phyloP scores from a whole-genome alignment of 2,888 invertebrate genomes.

The Drosophila maculinotata region DNA sequence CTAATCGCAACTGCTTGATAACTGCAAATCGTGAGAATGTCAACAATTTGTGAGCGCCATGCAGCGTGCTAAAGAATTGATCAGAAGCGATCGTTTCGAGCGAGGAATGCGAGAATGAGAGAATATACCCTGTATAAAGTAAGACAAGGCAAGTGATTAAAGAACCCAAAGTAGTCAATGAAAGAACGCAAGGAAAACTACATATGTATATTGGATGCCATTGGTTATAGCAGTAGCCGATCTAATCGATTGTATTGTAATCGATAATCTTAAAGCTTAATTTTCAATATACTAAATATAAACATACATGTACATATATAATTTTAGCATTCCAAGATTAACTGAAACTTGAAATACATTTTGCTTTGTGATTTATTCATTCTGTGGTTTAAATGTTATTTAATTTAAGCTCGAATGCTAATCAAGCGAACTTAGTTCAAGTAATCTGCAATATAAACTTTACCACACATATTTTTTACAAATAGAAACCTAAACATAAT shows the following conservation, averaged over 20 bases:
- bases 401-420: neutral
- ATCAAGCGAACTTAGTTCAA: too few relatives aligned
- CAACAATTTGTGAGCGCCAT: slow-evolving; percentile 25
- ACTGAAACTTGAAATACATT: slow-evolving; percentile 14
- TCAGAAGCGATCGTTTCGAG: too few relatives aligned
- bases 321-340: slow-evolving; percentile 1
- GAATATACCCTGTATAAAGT: slow-evolving; percentile 7
- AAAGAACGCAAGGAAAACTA: too few relatives aligned
- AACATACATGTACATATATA: neutral
- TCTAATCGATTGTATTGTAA: neutral
- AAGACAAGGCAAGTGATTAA: too few relatives aligned
- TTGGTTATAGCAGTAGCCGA: too few relatives aligned
- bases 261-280: too few relatives aligned
- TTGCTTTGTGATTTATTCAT: neutral
- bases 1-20: slow-evolving; percentile 18
- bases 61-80: slow-evolving; percentile 4
- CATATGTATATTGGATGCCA: too few relatives aligned
- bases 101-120: neutral
- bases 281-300: too few relatives aligned
- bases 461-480: too few relatives aligned
- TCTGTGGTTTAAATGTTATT: slow-evolving; percentile 5
- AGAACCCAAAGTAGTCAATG: too few relatives aligned
- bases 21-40: slow-evolving; percentile 39
- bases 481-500: too few relatives aligned
- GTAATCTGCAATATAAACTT: too few relatives aligned